Percentiles rank a stretch among this genome's conserved stretches.
phyloP scores from a whole-genome alignment of 2,797 vertebrate species.

The Agapornis canus region DNA sequence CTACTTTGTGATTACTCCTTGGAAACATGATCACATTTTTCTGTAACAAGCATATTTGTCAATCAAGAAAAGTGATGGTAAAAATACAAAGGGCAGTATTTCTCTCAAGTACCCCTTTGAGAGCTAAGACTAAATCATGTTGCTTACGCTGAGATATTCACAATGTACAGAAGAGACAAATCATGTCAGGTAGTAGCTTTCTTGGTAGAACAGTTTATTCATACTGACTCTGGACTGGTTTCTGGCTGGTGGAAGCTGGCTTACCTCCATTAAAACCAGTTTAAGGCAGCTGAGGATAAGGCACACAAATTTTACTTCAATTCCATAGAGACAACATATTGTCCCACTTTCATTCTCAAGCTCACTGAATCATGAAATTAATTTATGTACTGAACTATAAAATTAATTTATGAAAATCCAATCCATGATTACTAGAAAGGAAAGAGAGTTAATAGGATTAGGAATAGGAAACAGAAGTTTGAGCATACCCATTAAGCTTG shows the following conservation, averaged over 20 bases:
- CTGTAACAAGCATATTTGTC: background rate
- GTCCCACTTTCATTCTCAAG: constrained; percentile 47
- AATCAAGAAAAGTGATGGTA: background rate
- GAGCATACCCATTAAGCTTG: constrained; percentile 12
- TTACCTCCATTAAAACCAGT: background rate
- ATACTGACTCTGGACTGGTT: background rate
- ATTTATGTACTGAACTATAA: constrained; percentile 67
- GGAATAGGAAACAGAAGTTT: constrained; percentile 43
- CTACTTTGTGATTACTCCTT: background rate
- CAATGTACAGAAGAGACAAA: background rate
- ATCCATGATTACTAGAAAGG: constrained; percentile 52
- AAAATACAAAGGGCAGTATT: background rate
- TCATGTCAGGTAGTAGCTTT: background rate
- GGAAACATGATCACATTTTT: background rate
- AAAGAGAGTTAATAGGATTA: constrained; percentile 65
- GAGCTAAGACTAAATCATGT: background rate
- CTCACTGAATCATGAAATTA: constrained; percentile 62
- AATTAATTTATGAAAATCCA: constrained; percentile 72
- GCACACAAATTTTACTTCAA: constrained; percentile 28
- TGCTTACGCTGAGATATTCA: background rate
- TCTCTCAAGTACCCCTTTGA: background rate
- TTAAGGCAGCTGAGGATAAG: constrained; percentile 22
- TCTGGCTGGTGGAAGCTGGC: background rate
- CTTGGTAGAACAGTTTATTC: background rate
- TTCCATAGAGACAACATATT: constrained; percentile 33